Conservation (phyloP, 2,888 invertebrate genomes). For the Nomada fabriciana region DNA sequence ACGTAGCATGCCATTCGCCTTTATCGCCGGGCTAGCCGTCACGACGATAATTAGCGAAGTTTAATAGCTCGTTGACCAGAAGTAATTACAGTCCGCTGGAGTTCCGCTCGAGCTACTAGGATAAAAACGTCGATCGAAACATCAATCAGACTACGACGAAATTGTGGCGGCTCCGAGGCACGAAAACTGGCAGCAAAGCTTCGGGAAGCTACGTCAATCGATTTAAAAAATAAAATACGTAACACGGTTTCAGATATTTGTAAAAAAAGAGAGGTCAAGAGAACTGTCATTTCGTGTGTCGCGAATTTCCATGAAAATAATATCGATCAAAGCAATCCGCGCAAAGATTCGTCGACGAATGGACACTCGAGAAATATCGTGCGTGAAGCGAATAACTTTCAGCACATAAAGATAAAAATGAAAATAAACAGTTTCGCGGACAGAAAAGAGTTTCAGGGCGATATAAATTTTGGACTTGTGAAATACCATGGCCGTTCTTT, state of each 20-base stretch:
- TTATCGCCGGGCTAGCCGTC: conserved; percentile 48
- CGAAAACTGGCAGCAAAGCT: too few species aligned
- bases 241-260: too few species aligned
- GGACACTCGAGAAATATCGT: neutral
- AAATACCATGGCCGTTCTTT: neutral
- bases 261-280: too few species aligned
- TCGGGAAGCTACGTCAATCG: neutral
- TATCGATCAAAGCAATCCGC: too few species aligned
- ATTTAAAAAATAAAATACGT: neutral
- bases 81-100: conserved; percentile 55
- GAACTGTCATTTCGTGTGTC: too few species aligned
- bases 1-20: conserved; percentile 14
- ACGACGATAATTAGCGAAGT: conserved; percentile 59
- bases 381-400: too few species aligned
- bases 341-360: too few species aligned
- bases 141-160: neutral
- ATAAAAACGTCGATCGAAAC: neutral
- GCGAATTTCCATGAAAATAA: too few species aligned
- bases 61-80: conserved; percentile 59
- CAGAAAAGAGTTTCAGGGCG: neutral
- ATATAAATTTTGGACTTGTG: neutral
- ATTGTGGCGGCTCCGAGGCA: neutral
- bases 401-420: neutral
- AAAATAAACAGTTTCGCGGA: neutral
- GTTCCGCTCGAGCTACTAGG: conserved; percentile 23